Conservation (phyloP, 2,888 invertebrate species). For the Chloroclystis v-ata region DNA sequence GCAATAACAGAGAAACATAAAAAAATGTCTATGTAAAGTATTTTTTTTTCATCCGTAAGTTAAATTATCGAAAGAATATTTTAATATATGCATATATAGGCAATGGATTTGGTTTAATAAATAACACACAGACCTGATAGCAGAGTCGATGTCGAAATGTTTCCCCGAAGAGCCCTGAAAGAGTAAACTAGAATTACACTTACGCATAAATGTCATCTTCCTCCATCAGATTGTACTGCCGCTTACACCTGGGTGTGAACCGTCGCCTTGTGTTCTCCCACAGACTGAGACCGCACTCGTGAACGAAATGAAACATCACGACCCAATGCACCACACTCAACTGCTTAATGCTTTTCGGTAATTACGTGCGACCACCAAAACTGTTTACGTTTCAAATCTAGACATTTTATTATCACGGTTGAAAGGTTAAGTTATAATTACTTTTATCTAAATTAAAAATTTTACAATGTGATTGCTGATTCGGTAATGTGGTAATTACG, state of each 20-base stretch:
- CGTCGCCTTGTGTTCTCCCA: slow-evolving; percentile 17
- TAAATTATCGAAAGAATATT: too few species aligned
- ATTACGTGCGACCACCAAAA: slow-evolving; percentile 46
- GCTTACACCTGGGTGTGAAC: slow-evolving; percentile 8
- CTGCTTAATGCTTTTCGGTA: slow-evolving; percentile 19
- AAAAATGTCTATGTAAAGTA: too few species aligned
- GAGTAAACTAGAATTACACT: slow-evolving; percentile 20
- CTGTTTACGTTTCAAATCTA: slow-evolving; percentile 37
- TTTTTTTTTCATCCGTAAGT: too few species aligned
- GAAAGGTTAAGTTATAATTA: slow-evolving; percentile 29
- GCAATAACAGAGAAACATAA: too few species aligned
- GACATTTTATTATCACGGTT: slow-evolving; percentile 26
- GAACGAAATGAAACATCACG: slow-evolving; percentile 20
- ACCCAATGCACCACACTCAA: slow-evolving; percentile 1
- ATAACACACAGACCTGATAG: slow-evolving; percentile 22
- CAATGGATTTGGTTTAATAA: too few species aligned
- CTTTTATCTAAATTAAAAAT: slow-evolving; percentile 24
- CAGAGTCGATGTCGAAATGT: slow-evolving; percentile 32
- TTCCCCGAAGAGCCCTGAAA: slow-evolving; percentile 35
- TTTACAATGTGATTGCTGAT: slow-evolving; percentile 9
- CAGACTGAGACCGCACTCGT: slow-evolving; percentile 12
- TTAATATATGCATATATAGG: too few species aligned
- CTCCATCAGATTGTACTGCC: slow-evolving; percentile 13
- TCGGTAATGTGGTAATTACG: too few species aligned
- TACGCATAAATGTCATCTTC: slow-evolving; percentile 21